Evolutionary conservation across 53 echinoderm and acorn worm species (phyloP).

Genomic region (Stichopus horrens): DNA sequence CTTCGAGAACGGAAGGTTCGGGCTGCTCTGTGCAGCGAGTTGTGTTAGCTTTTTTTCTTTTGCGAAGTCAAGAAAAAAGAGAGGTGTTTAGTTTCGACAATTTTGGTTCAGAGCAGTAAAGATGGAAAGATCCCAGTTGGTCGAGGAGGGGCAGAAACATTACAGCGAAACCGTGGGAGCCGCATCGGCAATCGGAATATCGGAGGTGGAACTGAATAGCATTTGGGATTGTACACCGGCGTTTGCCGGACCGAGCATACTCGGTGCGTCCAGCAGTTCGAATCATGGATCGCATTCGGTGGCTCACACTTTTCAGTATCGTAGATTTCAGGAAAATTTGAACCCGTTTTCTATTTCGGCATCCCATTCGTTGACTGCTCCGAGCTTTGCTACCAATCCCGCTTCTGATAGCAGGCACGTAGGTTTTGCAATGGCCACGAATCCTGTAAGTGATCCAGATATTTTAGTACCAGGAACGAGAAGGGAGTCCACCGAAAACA

Average conservation of each 20-base stretch:
- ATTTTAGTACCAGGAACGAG: conserved; percentile 36
- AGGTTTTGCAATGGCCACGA: conserved; percentile 40
- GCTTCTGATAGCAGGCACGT: conserved; percentile 33
- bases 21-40: conserved; percentile 46
- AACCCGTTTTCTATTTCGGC: conserved; percentile 46
- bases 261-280: conserved; percentile 47
- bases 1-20: conserved; percentile 49
- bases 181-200: conserved; percentile 41
- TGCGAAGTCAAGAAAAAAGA: not conserved
- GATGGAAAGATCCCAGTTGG: conserved; percentile 50
- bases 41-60: conserved; percentile 24
- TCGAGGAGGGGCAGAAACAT: conserved; percentile 45
- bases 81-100: conserved; percentile 40
- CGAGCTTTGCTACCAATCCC: conserved; percentile 24
- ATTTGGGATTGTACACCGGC: conserved; percentile 49
- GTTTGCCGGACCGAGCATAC: conserved; percentile 34
- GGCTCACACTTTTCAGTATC: conserved; percentile 44
- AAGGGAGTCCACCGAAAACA: conserved; percentile 27
- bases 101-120: conserved; percentile 35
- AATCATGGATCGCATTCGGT: conserved; percentile 40
- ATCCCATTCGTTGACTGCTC: conserved; percentile 40
- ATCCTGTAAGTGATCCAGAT: conserved; percentile 12
- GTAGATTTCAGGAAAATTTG: conserved; percentile 45
- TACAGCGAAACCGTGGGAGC: conserved; percentile 40
- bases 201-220: conserved; percentile 37